Conservation (phyloP, 2,113 vertebrate genomes). For the Meles meles region DNA sequence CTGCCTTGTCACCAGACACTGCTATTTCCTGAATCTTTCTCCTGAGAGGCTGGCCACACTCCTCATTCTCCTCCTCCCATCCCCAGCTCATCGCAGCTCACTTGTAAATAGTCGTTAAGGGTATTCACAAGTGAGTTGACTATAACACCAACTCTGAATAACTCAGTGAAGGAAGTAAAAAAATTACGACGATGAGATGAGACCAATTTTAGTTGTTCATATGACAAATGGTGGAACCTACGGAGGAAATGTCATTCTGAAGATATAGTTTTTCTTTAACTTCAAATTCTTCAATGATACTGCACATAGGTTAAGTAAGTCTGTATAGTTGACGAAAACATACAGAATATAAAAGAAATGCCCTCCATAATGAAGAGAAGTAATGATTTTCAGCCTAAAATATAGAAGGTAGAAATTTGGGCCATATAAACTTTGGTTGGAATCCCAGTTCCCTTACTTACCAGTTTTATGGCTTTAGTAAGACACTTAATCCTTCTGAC, state of each 20-base stretch:
- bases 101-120: background rate
- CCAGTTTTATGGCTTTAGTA: background rate
- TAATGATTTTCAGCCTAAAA: slow-evolving; percentile 33
- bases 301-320: background rate
- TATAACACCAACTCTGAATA: background rate
- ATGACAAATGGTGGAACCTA: background rate
- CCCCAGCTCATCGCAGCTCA: background rate
- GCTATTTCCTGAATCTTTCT: background rate
- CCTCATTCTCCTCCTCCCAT: background rate
- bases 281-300: background rate
- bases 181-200: background rate
- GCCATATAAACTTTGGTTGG: background rate
- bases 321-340: background rate
- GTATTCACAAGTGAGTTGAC: background rate
- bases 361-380: background rate
- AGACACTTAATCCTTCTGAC: background rate
- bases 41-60: background rate
- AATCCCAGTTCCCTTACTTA: background rate
- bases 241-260: background rate
- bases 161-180: background rate
- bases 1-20: background rate
- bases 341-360: background rate
- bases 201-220: background rate
- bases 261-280: background rate
- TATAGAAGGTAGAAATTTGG: background rate